Base-by-base conservation (phyloP, 2,888 invertebrate genomes). In the Teleogryllus oceanicus region DNA sequence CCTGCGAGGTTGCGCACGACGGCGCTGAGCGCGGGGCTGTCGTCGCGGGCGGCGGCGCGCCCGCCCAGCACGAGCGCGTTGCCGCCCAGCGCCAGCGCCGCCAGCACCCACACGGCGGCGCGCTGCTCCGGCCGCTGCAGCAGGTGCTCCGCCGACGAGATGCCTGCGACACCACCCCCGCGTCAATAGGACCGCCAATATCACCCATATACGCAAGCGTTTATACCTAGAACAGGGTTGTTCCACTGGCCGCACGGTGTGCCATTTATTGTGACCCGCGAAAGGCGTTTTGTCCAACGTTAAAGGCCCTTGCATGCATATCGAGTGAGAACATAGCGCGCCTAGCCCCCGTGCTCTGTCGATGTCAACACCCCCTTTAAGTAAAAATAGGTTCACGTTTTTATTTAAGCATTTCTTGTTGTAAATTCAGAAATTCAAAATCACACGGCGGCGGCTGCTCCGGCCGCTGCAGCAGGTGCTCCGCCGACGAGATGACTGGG, bases 1-100 rank as follows among this genome's bases (percentile, higher is more conserved):
- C 91, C 89, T 77, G 92, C 92, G 74, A 93, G 86, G 85, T 92
- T 92, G 80, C 90, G 88, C 80, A 93, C 90, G 78, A 92, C 90
- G 84, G 92, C 88, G 77, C 91, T 91, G 1, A 92, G 88, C 0
- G 90, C 89, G 77, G 88, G 88, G 85, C 92, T 92, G 84, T 92
- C 92, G 84, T 91, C 91, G 50, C 88, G 88, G 79, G 90, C 88
- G 13, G 90, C 88, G 81, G 89, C 89, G 82, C 91, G 88, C 80
- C 91, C 91, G 87, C 89, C 90, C 18, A 93, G 86, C 0, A 93
- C 92, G 82, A 92, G 86, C 2, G 88, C 84, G 84, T 93, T 93
- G n/a, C 92, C 92, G 20, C 89, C 83, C 78, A 90, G 89, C 4
- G 92, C 92, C 13, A 91, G 85, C 24, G 88, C 84, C 4, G 91